Conservation (phyloP, 1,140 invertebrate species). For the Branchinecta lynchi region DNA sequence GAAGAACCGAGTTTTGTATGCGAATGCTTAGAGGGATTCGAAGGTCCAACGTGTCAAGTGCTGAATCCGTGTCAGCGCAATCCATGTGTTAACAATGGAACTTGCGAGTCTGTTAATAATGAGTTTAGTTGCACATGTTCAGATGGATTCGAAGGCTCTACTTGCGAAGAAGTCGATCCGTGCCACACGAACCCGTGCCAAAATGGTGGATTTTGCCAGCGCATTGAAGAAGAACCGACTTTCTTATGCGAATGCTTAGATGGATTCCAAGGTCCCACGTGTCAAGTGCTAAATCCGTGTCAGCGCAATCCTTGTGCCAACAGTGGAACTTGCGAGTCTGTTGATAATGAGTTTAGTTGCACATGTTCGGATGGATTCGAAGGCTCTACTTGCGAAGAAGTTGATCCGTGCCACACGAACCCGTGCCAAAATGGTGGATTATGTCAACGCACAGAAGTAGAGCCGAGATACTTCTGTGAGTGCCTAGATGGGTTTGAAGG, state of each 20-base stretch:
- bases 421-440: constrained; percentile 21
- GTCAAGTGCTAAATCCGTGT: not conserved
- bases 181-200: no score
- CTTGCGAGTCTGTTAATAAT: constrained; percentile 32
- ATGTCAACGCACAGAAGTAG: constrained; percentile 27
- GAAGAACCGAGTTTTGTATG: constrained; percentile 23
- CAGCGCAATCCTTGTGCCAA: not conserved
- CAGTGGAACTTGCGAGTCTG: not conserved
- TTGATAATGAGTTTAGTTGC: constrained; percentile 25
- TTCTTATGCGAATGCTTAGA: not conserved
- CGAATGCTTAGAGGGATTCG: no score
- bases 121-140: constrained; percentile 50
- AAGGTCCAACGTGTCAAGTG: constrained; percentile 30
- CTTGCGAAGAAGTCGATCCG: constrained; percentile 37
- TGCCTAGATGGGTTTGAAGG: not conserved
- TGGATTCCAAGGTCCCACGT: not conserved
- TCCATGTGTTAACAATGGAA: constrained; percentile 27
- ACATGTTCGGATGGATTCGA: constrained; percentile 59
- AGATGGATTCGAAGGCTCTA: constrained; percentile 49
- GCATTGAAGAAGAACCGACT: no score
- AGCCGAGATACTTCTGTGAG: constrained; percentile 26
- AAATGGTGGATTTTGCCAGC: no score
- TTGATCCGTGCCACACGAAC: constrained; percentile 26
- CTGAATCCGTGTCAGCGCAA: constrained; percentile 23
- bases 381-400: constrained; percentile 46